phyloP scores from a whole-genome alignment of 2,113 vertebrate genomes.

The Tetraodon nigroviridis region DNA sequence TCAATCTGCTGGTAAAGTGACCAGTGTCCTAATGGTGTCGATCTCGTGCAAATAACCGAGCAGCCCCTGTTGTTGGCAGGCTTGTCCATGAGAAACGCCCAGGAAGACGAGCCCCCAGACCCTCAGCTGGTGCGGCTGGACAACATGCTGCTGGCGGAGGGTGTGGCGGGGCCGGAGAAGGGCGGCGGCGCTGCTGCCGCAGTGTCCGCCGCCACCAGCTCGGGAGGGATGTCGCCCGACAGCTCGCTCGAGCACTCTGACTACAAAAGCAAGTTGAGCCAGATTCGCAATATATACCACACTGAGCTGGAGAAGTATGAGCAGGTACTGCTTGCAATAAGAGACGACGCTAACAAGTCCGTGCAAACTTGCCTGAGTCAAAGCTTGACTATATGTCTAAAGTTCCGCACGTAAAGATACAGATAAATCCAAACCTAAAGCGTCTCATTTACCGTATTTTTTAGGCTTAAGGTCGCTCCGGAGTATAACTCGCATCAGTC shows the following conservation, averaged over 20 bases:
- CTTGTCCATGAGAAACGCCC: conserved; percentile 83
- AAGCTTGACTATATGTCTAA: conserved; percentile 26
- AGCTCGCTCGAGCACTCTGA: conserved; percentile 91
- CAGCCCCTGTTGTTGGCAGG: conserved; percentile 61
- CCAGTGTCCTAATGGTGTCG: no score
- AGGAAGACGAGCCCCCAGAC: conserved; percentile 88
- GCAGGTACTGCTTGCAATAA: conserved; percentile 78
- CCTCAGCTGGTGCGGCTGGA: conserved; percentile 89
- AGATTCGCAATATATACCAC: conserved; percentile 91
- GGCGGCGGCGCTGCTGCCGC: conserved; percentile 85
- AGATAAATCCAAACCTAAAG: no score
- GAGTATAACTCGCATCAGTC: no score
- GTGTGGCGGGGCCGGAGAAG: conserved; percentile 88
- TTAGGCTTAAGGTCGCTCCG: no score
- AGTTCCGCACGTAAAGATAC: background rate
- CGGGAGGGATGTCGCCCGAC: conserved; percentile 85
- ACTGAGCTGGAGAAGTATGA: conserved; percentile 93
- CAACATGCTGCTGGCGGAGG: conserved; percentile 91
- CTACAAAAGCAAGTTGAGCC: conserved; percentile 91
- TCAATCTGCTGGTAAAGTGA: no score
- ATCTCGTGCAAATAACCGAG: background rate
- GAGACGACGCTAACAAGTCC: conserved; percentile 41
- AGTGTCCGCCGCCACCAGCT: conserved; percentile 83
- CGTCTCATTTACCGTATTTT: no score
- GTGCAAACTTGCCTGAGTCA: conserved; percentile 47